These are phyloP conservation scores for Campoplex capitator DNA, from an alignment of 2,888 invertebrate species.

Conservation along the genomic window DNA sequence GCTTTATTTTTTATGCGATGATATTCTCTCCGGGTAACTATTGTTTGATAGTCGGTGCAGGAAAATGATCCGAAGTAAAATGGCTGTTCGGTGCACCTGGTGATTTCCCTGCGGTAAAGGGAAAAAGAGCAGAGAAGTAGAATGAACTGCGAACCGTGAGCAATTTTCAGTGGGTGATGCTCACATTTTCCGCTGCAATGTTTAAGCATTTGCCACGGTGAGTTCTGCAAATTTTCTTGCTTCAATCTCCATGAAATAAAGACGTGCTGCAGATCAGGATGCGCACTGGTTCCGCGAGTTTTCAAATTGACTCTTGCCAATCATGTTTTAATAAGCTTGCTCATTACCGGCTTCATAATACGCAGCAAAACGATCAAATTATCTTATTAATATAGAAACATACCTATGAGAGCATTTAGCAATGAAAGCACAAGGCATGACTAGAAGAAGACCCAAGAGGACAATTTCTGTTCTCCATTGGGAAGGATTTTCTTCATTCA, in stretches of 20 bases:
- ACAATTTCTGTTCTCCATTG: conserved; percentile 26
- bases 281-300: conserved; percentile 24
- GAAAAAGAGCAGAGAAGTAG: conserved; percentile 44
- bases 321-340: conserved; percentile 9
- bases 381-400: conserved; percentile 26
- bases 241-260: not conserved
- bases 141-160: conserved; percentile 54
- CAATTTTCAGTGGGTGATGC: conserved; percentile 9
- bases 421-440: conserved; percentile 2
- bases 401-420: conserved; percentile 4
- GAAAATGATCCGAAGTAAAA: conserved; percentile 34
- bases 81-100: conserved; percentile 58
- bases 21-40: conserved; percentile 60
- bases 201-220: conserved; percentile 9
- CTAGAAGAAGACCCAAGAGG: conserved; percentile 1
- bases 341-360: conserved; percentile 19
- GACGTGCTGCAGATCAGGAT: not conserved
- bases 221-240: conserved; percentile 26
- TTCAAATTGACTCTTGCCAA: conserved; percentile 3
- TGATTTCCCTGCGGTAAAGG: conserved; percentile 68
- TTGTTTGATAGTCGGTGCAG: conserved; percentile 20
- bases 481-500: conserved; percentile 50
- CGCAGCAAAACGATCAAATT: not conserved
- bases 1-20: conserved; percentile 21
- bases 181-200: conserved; percentile 8